Evolutionary conservation across 2,797 vertebrate species (phyloP), one percentile per base, ranked within the genome.

Genomic region (Buceros bicornis): DNA sequence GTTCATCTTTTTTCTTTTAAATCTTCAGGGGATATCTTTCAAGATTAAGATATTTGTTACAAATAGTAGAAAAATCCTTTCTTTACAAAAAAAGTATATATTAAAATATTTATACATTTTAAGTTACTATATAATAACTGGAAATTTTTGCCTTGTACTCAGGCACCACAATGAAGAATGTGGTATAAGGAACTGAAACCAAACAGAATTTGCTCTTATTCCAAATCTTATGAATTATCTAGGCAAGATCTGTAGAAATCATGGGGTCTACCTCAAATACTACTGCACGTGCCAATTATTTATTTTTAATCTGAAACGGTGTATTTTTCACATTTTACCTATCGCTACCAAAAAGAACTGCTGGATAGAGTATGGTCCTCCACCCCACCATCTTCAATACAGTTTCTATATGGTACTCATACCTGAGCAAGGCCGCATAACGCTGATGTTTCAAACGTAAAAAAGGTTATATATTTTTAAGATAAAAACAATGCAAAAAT

Each of bases 401-500:
- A 93, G 69, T 87, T 93, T 84, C 94, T 73, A 43, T 72, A 72
- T 2, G 57, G 64, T 93, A 96, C 81, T 95, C 91, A 82, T 78
- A 97, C 97, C 98, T 97, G 97, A 98, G 97, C 94, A 97, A 97
- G 95, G 95, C 97, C 96, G 74, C 88, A n/a, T 85, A 97, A 97
- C 60, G 72, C 87, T 95, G 93, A 91, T 94, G 96, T 95, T 96
- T 96, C 84, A 73, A 95, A 97, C 94, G 48, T 98, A 98, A 97
- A 98, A 97, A 98, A 97, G 89, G 96, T 96, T 97, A 97, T 98
- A 98, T 96, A 97, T 93, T 90, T 97, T 97, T 48, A 95, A 98
- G 97, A 92, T 98, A 98, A 98, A 98, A 98, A 98, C 95, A 97
- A 98, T 98, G 98, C 91, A 98, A 98, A 98, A 98, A 98, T 98